Conservation (phyloP, 2,113 vertebrate genomes). For the Xiphophorus maculatus region DNA sequence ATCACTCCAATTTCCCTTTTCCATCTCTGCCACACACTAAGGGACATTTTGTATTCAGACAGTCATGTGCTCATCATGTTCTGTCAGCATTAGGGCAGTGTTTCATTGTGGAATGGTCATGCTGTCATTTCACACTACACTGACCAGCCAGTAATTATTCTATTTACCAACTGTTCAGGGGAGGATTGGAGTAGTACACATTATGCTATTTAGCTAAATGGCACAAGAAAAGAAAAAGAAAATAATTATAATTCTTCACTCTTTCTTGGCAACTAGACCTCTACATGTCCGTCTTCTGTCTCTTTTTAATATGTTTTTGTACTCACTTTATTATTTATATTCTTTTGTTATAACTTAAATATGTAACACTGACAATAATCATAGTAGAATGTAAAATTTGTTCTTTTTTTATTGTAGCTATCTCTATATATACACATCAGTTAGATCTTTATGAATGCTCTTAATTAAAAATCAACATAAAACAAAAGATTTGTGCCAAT, state of each 20-base stretch:
- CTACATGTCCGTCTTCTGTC: background rate
- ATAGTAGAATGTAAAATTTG: background rate
- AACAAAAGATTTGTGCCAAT: background rate
- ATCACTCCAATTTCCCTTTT: conserved; percentile 22
- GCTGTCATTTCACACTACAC: conserved; percentile 77
- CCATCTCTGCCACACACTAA: conserved; percentile 50
- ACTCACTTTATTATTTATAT: background rate
- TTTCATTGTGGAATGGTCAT: conserved; percentile 72
- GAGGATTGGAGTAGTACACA: conserved; percentile 1
- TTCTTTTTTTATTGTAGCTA: background rate
- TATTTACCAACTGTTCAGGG: conserved; percentile 57
- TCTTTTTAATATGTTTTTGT: background rate
- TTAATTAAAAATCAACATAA: too few species aligned
- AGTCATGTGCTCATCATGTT: conserved; percentile 62
- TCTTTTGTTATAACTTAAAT: background rate
- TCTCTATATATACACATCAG: background rate
- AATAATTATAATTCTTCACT: background rate
- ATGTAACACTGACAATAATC: background rate
- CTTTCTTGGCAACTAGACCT: background rate
- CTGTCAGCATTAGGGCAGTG: conserved; percentile 64
- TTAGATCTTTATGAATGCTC: background rate
- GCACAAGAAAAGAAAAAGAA: background rate
- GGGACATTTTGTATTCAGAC: conserved; percentile 63
- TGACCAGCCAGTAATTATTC: conserved; percentile 76
- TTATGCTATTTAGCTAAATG: conserved; percentile 23